Conservation (phyloP, 2,113 vertebrate species). For the Bucco capensis region DNA sequence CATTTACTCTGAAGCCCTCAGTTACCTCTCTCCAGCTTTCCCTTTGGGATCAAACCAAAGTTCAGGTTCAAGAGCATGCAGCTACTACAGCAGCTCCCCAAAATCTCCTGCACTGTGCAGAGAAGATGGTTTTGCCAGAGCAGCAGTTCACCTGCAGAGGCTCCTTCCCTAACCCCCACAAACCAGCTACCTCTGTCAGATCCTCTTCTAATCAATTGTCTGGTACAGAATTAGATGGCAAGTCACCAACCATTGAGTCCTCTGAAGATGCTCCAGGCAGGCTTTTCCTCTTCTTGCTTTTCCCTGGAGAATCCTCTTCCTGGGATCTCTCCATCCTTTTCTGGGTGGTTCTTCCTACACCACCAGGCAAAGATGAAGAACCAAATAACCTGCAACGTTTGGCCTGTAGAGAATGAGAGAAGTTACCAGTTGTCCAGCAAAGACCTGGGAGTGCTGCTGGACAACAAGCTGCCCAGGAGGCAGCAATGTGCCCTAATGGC, state of each 20-base stretch:
- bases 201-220: background rate
- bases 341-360: conserved; percentile 37
- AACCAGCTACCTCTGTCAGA: accelerated
- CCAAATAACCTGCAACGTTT: conserved; percentile 69
- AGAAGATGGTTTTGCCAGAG: background rate
- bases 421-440: background rate
- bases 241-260: conserved; percentile 13
- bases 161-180: background rate
- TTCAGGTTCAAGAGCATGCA: background rate
- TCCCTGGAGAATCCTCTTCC: conserved; percentile 78
- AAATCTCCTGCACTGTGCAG: accelerated
- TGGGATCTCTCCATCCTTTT: conserved; percentile 81
- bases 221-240: accelerated
- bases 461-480: too few species aligned
- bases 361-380: conserved; percentile 69
- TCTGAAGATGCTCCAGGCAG: conserved; percentile 45
- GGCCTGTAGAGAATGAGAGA: background rate
- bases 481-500: too few species aligned
- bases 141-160: background rate
- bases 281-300: conserved; percentile 84
- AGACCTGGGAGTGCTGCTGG: too few species aligned
- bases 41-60: background rate
- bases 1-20: background rate
- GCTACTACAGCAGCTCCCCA: background rate
- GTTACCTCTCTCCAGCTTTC: background rate